These are phyloP conservation scores for Drosophila prosaltans DNA, from an alignment of 1,140 invertebrate genomes.

Conservation along the genomic window DNA sequence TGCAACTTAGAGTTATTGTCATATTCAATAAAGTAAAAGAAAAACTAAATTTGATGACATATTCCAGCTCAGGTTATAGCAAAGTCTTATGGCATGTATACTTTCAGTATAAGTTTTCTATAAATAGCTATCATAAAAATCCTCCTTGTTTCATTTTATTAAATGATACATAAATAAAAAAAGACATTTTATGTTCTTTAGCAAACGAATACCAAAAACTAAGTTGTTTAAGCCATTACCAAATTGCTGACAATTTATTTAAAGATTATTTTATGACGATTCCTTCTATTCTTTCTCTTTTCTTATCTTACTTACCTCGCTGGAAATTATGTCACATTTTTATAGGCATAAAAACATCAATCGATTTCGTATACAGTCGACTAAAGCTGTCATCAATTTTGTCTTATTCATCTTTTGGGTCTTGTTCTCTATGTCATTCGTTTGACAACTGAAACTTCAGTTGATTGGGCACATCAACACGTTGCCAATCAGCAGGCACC, in stretches of 20 bases:
- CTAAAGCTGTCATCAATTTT: conserved; percentile 14
- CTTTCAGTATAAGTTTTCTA: neutral
- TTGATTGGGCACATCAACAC: conserved; percentile 75
- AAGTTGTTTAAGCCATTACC: conserved; percentile 6
- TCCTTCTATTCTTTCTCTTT: neutral
- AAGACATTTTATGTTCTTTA: conserved; percentile 4
- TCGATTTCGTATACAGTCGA: conserved; percentile 3
- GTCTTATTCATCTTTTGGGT: neutral
- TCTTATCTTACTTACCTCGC: conserved; percentile 35
- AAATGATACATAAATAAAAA: conserved; percentile 8
- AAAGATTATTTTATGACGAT: conserved; percentile 33
- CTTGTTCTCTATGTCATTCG: conserved; percentile 3
- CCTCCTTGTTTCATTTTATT: neutral
- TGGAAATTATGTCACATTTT: conserved; percentile 56
- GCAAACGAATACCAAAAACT: neutral
- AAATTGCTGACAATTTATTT: conserved; percentile 31
- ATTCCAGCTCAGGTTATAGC: no score
- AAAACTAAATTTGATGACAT: no score
- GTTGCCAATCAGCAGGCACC: conserved; percentile 59
- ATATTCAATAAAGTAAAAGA: no score
- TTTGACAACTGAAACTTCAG: conserved; percentile 50
- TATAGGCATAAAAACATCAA: conserved; percentile 11
- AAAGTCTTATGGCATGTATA: no score
- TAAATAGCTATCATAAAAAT: neutral
- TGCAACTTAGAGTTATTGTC: no score